phyloP scores from a whole-genome alignment of 2,888 invertebrate species.

The Tiliacea citrago region DNA sequence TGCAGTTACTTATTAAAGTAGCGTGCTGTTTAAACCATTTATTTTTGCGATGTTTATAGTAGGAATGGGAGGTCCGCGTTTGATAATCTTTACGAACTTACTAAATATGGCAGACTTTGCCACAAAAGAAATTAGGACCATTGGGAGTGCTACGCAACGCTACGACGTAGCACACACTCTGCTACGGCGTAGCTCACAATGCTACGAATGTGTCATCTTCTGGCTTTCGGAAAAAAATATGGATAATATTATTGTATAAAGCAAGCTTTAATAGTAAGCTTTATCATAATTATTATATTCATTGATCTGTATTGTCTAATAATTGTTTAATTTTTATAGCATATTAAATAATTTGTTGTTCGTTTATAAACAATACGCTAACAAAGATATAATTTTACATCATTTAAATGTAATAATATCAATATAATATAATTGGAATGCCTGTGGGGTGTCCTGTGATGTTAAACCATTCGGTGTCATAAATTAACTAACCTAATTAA shows the following conservation, averaged over 20 bases:
- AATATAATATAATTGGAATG: background rate
- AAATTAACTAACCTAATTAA: conserved; percentile 45
- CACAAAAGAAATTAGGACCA: background rate
- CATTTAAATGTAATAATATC: background rate
- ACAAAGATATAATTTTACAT: background rate
- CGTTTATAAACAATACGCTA: too few species aligned
- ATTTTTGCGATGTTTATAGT: too few species aligned
- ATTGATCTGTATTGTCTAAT: too few species aligned
- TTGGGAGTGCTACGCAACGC: background rate
- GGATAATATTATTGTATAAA: background rate
- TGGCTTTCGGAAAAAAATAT: background rate
- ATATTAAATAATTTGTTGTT: too few species aligned
- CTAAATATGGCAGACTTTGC: background rate
- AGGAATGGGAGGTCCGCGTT: background rate
- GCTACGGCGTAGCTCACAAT: conserved; percentile 20
- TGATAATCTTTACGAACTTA: background rate
- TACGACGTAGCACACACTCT: conserved; percentile 3
- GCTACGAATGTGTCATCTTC: background rate
- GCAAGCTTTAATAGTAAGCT: too few species aligned
- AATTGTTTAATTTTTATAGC: background rate
- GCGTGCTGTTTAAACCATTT: background rate
- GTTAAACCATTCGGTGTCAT: conserved; percentile 21
- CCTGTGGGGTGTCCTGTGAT: background rate
- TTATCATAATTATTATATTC: background rate
- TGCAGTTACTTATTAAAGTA: background rate